These are phyloP conservation scores for Cliona cf. orientalis DNA, from an alignment of 37 sponge, comb jelly and placozoan genomes.

Conservation along the genomic window DNA sequence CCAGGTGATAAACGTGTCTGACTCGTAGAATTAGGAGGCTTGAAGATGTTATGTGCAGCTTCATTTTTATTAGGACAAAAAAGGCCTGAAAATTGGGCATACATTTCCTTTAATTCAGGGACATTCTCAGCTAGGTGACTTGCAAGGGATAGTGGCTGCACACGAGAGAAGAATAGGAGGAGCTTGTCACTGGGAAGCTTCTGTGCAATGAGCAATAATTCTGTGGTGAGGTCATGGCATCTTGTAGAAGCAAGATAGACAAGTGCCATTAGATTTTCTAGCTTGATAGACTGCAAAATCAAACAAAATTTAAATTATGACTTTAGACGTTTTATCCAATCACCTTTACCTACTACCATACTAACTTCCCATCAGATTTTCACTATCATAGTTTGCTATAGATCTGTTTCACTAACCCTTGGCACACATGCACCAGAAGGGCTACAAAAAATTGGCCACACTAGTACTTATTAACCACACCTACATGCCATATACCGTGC, in stretches of 20 bases:
- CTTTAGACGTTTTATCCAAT: no score
- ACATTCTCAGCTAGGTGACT: background rate
- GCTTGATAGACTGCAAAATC: slow-evolving; percentile 1
- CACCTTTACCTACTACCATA: no score
- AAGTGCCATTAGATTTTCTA: background rate
- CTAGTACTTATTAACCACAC: no score
- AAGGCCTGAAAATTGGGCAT: background rate
- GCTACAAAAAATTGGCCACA: no score
- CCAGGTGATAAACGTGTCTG: no score
- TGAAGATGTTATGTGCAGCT: no score
- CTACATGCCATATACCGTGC: no score
- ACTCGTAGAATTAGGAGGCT: no score
- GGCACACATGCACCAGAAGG: no score
- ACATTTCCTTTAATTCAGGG: slow-evolving; percentile 2
- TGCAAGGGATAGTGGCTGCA: slow-evolving; percentile 12
- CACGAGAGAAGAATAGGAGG: background rate
- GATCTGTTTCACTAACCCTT: no score
- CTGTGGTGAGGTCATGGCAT: slow-evolving; percentile 15
- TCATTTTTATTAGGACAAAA: background rate
- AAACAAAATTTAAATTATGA: background rate
- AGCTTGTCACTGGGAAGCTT: background rate
- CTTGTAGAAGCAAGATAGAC: slow-evolving; percentile 17
- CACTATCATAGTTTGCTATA: no score
- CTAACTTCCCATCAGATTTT: no score
- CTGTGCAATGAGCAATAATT: background rate